phyloP scores from a whole-genome alignment of 2,888 invertebrate species.

The Stegana nigrithorax region DNA sequence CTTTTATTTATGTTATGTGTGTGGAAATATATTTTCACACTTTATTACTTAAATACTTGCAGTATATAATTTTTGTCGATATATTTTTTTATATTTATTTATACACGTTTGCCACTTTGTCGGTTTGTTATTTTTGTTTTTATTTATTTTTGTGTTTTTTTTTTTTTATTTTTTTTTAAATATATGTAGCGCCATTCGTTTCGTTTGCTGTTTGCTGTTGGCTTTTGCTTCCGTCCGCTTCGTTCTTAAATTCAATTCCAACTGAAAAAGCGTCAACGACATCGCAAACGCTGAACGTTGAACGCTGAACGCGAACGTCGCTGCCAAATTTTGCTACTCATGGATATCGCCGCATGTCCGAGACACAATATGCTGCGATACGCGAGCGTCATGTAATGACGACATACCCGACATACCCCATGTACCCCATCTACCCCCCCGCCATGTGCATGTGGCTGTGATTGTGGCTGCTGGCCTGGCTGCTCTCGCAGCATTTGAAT shows the following conservation, averaged over 20 bases:
- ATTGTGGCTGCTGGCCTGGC: too few species aligned
- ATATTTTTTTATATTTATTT: slow-evolving; percentile 15
- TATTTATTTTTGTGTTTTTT: slow-evolving; percentile 30
- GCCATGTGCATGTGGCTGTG: too few species aligned
- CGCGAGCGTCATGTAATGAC: background rate
- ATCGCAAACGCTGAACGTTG: slow-evolving; percentile 22
- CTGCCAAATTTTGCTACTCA: slow-evolving; percentile 1
- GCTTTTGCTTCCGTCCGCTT: slow-evolving; percentile 48
- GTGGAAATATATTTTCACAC: slow-evolving; percentile 7
- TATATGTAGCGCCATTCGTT: slow-evolving; percentile 13
- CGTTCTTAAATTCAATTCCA: slow-evolving; percentile 54
- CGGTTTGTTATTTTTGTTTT: slow-evolving; percentile 20
- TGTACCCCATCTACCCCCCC: background rate
- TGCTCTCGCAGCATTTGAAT: too few species aligned
- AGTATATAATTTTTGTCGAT: slow-evolving; percentile 20
- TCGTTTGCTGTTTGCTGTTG: background rate
- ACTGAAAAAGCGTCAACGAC: slow-evolving; percentile 46
- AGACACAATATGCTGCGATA: too few species aligned
- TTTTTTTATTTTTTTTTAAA: slow-evolving; percentile 26
- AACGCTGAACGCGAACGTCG: background rate
- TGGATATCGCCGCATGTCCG: slow-evolving; percentile 6
- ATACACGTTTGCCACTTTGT: slow-evolving; percentile 22
- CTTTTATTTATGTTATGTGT: slow-evolving; percentile 1
- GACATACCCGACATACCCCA: background rate
- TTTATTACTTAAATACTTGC: slow-evolving; percentile 21